Base-by-base conservation (phyloP, 2,888 invertebrate genomes). In the Cephus nigrinus region DNA sequence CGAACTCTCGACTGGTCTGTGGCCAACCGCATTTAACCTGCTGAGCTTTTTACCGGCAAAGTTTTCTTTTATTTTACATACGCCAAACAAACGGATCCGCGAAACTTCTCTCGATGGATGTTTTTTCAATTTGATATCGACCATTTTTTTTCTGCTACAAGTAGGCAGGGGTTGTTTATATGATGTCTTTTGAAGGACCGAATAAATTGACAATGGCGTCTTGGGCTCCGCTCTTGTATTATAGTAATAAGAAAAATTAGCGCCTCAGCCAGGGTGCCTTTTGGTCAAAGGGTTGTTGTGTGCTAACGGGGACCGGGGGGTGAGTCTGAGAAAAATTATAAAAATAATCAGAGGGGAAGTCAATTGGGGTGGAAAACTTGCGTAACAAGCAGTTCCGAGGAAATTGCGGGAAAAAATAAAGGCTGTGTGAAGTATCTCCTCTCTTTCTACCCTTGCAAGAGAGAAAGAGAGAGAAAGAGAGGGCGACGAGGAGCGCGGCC, bases 361-460 rank as follows among this genome's bases (percentile, higher is more conserved):
- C 89, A 87, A 90, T 90, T 89, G 88, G 88, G 87, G 88, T 84
- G 86, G 86, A 89, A 90, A 90, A 90, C 87, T 88, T 87, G 85
- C 84, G 89, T 90, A 90, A 90, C 89, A 88, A 90, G 89, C 87
- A 84, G 85, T 86, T 83, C 85, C 82, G 84, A 84, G 85, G 84
- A 88, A 89, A 90, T 88, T 90, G 88, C 85, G 85, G 87, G 86
- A 88, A 88, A 89, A 88, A 87, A 84, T 84, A 82, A 55, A 55
- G 55, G 55, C 55, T 55, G 55, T 23, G 55, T 55, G 23, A 55
- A 55, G 55, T 55, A 23, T 23, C 55, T 23, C 55, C 23, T 23
- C 15, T 71, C 78, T 71, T 73, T 33, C 71, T 68, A 73, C 76
- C 74, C 75, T 75, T 76, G 71, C 36, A 55, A 71, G 74, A 74